phyloP scores from a whole-genome alignment of 1,140 invertebrate genomes.

The Homarus americanus region DNA sequence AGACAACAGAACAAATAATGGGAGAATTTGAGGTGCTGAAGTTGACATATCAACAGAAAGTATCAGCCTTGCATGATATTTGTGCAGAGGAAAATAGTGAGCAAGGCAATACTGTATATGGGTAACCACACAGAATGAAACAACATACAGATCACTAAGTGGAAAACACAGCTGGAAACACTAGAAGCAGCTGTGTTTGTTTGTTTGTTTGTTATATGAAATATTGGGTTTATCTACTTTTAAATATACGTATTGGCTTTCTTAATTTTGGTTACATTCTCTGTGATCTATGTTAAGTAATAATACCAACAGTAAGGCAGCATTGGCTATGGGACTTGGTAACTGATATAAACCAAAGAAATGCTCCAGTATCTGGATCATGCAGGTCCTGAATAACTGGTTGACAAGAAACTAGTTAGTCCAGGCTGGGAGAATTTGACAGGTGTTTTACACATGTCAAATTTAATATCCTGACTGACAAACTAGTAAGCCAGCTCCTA shows the following conservation, averaged over 20 bases:
- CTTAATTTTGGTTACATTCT: constrained; percentile 45
- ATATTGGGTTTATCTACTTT: too few relatives aligned
- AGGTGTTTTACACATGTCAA: neutral
- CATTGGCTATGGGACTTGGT: constrained; percentile 68
- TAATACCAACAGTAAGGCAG: constrained; percentile 70
- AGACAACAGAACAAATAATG: constrained; percentile 47
- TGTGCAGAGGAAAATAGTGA: constrained; percentile 48
- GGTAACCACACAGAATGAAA: constrained; percentile 49
- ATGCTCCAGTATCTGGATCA: constrained; percentile 4
- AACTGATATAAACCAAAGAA: constrained; percentile 41
- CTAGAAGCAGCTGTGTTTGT: neutral
- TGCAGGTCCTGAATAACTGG: constrained; percentile 2
- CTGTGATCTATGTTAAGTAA: constrained; percentile 43
- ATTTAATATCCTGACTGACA: constrained; percentile 9
- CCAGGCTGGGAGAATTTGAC: neutral
- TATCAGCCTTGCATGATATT: constrained; percentile 36
- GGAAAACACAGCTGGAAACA: neutral
- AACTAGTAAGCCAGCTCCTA: constrained; percentile 2
- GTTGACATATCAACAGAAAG: constrained; percentile 44
- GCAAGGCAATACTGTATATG: constrained; percentile 45
- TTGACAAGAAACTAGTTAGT: neutral
- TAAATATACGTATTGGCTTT: neutral
- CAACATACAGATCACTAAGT: neutral
- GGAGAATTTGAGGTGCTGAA: constrained; percentile 53
- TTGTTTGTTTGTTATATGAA: neutral